Conservation (phyloP, 2,888 invertebrate genomes). For the Elysia crispata region DNA sequence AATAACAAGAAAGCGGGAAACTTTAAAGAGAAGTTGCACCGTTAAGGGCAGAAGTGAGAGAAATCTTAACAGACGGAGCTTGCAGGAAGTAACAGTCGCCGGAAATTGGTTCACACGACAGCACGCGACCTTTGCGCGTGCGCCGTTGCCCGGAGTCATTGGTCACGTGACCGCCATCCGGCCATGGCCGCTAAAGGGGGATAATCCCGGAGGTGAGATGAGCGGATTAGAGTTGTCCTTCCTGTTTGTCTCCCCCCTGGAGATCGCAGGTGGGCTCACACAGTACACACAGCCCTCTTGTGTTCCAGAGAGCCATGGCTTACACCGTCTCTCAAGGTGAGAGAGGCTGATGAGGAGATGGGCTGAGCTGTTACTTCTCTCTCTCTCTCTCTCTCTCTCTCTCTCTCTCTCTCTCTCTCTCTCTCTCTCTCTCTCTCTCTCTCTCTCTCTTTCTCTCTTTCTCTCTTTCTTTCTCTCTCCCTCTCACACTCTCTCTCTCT, state of each 20-base stretch:
- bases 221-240: slow-evolving; percentile 5
- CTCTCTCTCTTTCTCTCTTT: slow-evolving; percentile 13
- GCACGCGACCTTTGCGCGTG: slow-evolving; percentile 2
- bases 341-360: no score
- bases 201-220: neutral
- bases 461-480: neutral
- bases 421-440: no score
- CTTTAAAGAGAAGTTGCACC: no score
- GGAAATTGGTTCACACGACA: slow-evolving; percentile 25
- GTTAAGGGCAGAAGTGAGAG: no score
- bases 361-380: no score
- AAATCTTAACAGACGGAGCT: neutral
- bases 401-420: neutral
- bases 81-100: slow-evolving; percentile 4
- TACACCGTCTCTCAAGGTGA: no score
- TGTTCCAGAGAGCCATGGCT: no score
- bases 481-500: neutral
- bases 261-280: neutral
- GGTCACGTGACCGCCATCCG: slow-evolving; percentile 22
- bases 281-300: no score
- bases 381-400: no score
- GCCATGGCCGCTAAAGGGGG: neutral
- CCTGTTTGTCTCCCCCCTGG: neutral
- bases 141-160: neutral
- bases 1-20: no score